Percentiles rank a stretch among this genome's conserved stretches.
phyloP scores from a whole-genome alignment of 2,888 invertebrate genomes.

The Clepsis dumicolana region DNA sequence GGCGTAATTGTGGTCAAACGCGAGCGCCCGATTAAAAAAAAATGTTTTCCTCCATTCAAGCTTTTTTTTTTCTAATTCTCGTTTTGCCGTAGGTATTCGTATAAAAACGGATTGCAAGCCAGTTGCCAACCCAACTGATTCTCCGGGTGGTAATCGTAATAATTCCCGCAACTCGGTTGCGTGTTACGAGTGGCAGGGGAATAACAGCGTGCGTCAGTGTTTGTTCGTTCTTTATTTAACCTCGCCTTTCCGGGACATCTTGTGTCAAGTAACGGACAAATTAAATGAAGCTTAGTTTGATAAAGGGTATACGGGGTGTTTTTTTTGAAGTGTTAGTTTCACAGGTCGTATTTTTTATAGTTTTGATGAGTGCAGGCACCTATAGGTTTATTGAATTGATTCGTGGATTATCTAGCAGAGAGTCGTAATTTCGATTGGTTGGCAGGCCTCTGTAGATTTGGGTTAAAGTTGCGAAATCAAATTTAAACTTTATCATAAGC shows the following conservation, averaged over 20 bases:
- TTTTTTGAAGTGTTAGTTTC: background rate
- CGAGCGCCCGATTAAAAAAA: no score
- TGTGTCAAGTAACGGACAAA: constrained; percentile 15
- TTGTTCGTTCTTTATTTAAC: constrained; percentile 32
- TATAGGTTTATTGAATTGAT: no score
- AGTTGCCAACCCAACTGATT: background rate
- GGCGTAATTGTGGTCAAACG: no score
- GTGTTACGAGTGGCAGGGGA: constrained; percentile 30
- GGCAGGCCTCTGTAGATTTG: no score
- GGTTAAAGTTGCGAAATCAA: no score
- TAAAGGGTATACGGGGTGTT: background rate
- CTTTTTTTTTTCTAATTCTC: no score
- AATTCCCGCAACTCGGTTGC: constrained; percentile 27
- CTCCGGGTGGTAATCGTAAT: constrained; percentile 9
- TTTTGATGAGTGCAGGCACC: background rate
- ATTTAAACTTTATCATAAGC: no score
- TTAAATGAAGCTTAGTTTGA: background rate
- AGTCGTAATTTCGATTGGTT: no score
- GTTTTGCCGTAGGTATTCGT: background rate
- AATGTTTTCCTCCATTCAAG: no score
- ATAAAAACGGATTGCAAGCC: background rate
- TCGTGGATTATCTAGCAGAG: no score
- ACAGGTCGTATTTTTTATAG: background rate
- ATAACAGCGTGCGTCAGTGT: constrained; percentile 24
- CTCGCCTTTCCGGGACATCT: constrained; percentile 16